Evolutionary conservation across 2,888 invertebrate species (phyloP), one percentile per base, ranked within the genome.

Genomic region (Nemapogon koenigi): DNA sequence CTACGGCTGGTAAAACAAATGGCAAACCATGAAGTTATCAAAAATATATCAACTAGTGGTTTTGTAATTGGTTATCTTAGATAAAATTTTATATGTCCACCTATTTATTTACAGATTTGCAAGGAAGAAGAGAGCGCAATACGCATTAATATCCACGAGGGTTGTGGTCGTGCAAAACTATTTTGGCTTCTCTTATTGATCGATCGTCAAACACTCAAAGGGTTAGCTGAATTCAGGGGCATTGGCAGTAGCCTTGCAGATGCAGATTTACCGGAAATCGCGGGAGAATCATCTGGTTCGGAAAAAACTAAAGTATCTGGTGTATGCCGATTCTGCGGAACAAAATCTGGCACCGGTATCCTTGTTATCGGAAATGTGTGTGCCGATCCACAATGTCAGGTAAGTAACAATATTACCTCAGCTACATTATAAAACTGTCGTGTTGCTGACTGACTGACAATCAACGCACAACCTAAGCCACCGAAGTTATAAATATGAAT

Each of bases 121-220:
- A 96, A 96, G 62, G 96, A 96, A 58, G 96, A 97, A 56, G 95
- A 97, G 57, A 94, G 95, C 61, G 93, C 96, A 0, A 95, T 97
- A 43, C 90, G 94, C 44, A 94, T 98, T 3, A 97, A 98, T 66
- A 83, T 97, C n/a, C 97, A 98, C 66, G 97, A 96, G 68, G 90
- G 91, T 0, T 97, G 97, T 61, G 97, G 97, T 0, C 84, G 98
- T 25, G 95, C 94, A 1, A 97, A 97, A 66, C 78, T 98, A 3
- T 96, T 95, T 66, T 97, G 97, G 96, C 81, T 98, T 4, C 78
- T 97, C 53, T 89, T 96, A 1, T 72, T 98, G 15, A 95, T 97
- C 1, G 97, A 98, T 61, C 90, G 95, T 1, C 87, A 91, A 49
- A 97, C 97, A 0, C 73, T 97, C 11, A 97, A 97, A 63, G 92